These are phyloP conservation scores for Podocnemis expansa DNA, from an alignment of 2,113 vertebrate genomes.

Conservation along the genomic window DNA sequence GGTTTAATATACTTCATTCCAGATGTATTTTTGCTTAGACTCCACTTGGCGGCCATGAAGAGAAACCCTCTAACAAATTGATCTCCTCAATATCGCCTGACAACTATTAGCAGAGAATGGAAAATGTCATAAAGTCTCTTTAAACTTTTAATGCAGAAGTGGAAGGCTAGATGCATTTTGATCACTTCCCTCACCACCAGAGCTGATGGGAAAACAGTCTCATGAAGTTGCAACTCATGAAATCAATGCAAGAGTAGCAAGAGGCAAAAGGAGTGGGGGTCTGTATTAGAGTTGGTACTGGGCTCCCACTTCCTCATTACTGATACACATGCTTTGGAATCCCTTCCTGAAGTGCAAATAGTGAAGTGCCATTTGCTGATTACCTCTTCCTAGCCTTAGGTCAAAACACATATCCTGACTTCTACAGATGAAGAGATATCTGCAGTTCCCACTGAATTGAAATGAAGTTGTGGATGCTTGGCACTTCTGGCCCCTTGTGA, in stretches of 20 bases:
- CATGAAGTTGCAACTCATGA: not conserved
- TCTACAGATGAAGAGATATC: not conserved
- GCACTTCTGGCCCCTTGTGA: not conserved
- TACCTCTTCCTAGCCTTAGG: not conserved
- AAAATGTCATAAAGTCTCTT: not conserved
- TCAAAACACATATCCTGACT: not conserved
- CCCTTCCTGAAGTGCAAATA: not conserved
- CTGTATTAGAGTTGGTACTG: not conserved
- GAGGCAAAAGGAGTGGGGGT: not conserved
- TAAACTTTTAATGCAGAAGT: rapidly evolving
- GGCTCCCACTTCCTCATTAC: not conserved
- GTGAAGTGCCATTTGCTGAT: not conserved
- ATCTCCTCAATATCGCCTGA: not conserved
- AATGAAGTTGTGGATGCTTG: not conserved
- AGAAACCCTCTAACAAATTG: not conserved
- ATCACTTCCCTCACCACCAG: not conserved
- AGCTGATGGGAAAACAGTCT: not conserved
- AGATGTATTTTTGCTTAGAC: not conserved
- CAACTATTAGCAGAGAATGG: not conserved
- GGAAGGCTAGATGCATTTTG: not conserved
- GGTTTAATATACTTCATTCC: not conserved
- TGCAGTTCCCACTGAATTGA: not conserved
- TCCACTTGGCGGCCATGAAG: not conserved
- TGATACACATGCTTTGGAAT: not conserved
- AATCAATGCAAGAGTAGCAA: not conserved